Evolutionary conservation across 1,140 invertebrate species (phyloP), one percentile per base, ranked within the genome.

Genomic region (Amphibalanus amphitrite): DNA sequence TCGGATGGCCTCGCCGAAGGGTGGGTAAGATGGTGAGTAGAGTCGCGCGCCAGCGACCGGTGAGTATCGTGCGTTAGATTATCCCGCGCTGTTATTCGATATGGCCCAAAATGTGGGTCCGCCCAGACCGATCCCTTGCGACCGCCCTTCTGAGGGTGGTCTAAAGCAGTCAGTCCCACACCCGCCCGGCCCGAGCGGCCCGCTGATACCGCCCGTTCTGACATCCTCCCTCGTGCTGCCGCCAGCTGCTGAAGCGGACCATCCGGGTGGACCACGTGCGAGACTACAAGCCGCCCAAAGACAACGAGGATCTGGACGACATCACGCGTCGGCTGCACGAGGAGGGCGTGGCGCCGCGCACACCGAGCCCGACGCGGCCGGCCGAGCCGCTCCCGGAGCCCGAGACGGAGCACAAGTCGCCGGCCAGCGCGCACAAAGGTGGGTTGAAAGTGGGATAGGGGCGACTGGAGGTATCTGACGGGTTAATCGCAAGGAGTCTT

Each of bases 241-340:
- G 70, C 69, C 69, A 89, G 87, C 82, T 92, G 72, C 80, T 90
- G 68, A 86, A 86, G 68, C 82, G 90, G 72, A 90, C 86, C 20
- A 86, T 98, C 68, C 81, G 95, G 77, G 95, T 98, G 0, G 95
- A 98, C 80, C 96, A 98, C 82, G 94, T 95, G 70, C 84, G 88
- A 69, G 88, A 96, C 78, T 99, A 98, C 79, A 93, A 91, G 81
- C 84, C 88, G 38, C 95, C 95, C 3, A 97, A 97, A 82, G 90
- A 93, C 73, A 86, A 86, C 72, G 89, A 90, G 72, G 89, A 93
- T 77, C 80, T 87, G 67, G 92, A 95, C 79, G 88, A 91, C 67
- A 83, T 90, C 69, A 92, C 90, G 13, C 86, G 86, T 76, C 80
- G 84, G 72, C 80, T 97, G 15, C 84, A 90, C 75, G 82, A 84